Conservation (phyloP, 2,797 vertebrate genomes). For the Mus caroli region DNA sequence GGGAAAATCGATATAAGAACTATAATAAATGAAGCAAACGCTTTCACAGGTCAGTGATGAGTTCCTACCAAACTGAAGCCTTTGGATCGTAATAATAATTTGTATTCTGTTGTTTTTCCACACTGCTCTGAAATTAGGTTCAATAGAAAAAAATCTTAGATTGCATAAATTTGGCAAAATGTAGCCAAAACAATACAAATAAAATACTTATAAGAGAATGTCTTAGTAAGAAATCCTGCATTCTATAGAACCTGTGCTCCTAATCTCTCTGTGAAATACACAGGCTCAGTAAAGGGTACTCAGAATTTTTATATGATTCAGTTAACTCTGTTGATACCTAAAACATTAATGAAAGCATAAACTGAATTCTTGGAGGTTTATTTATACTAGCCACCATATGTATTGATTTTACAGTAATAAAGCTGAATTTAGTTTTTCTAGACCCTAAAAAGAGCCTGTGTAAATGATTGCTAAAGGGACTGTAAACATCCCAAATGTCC, state of each 20-base stretch:
- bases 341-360: neutral
- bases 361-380: neutral
- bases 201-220: neutral
- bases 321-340: neutral
- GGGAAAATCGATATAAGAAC: constrained; percentile 38
- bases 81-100: neutral
- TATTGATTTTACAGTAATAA: neutral
- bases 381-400: neutral
- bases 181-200: neutral
- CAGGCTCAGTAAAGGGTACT: neutral
- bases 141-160: neutral
- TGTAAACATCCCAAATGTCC: neutral
- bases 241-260: neutral
- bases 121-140: neutral
- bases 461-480: neutral
- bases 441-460: neutral
- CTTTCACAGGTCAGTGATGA: constrained; percentile 51
- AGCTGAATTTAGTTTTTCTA: neutral
- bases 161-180: neutral
- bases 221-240: neutral
- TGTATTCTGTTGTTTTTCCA: neutral
- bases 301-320: neutral
- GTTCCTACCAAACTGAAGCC: neutral
- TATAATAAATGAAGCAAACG: constrained; percentile 7
- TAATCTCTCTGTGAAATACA: neutral